These are phyloP conservation scores for Anoplius nigerrimus DNA, from an alignment of 2,888 invertebrate species.

Conservation along the genomic window DNA sequence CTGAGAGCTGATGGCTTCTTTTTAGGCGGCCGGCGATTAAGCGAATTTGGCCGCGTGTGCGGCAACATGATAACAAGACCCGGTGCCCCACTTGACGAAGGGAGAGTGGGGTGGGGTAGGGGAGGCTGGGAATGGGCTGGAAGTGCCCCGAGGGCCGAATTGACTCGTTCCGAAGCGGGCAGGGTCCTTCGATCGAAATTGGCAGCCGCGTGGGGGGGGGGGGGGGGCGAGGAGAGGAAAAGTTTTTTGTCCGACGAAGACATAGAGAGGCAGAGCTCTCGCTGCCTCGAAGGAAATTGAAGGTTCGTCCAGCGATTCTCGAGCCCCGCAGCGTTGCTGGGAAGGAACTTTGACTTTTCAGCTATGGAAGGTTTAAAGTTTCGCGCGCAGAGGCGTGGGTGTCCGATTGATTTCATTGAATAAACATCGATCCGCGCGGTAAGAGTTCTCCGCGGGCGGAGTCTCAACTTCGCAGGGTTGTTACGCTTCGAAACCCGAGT, in stretches of 20 bases:
- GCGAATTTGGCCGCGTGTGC: background rate
- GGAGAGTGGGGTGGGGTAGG: background rate
- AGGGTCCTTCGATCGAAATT: conserved; percentile 18
- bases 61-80: conserved; percentile 8
- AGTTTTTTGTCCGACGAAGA: background rate
- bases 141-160: conserved; percentile 17
- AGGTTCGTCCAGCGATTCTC: too few species aligned
- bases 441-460: too few species aligned
- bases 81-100: background rate
- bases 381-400: too few species aligned
- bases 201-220: background rate
- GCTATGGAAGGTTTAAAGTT: too few species aligned
- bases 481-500: too few species aligned
- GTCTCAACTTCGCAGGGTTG: too few species aligned
- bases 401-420: too few species aligned
- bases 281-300: too few species aligned
- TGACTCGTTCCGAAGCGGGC: conserved; percentile 35
- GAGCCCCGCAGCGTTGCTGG: too few species aligned
- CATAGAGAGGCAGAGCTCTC: too few species aligned
- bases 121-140: conserved; percentile 7
- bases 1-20: conserved; percentile 1
- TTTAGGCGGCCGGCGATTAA: conserved; percentile 16
- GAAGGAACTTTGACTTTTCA: too few species aligned
- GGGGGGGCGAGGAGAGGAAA: background rate
- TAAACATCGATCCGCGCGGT: too few species aligned